Base-by-base conservation (phyloP, 1,140 invertebrate species). In the Drosophila kikkawai region DNA sequence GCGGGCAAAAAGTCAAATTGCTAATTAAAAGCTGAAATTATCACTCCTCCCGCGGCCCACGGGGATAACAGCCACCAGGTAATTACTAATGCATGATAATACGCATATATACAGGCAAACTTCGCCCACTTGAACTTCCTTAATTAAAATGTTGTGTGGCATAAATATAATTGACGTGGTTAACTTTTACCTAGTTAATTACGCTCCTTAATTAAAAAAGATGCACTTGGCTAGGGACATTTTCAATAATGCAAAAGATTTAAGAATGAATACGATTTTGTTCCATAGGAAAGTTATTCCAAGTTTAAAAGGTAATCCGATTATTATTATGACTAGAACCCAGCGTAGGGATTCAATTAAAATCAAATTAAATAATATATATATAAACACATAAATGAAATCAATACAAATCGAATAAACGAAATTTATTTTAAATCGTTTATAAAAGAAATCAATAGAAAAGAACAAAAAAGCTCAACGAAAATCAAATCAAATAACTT, bases 1-100 rank as follows among this genome's bases (percentile, higher is more conserved):
- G 44, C 76, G 63, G 55, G 64, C 58, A 66, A 47, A 79, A 75
- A 82, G 66, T 82, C 75, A 83, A 84, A 77, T 75, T 78, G 53
- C 75, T 86, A 85, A 85, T 86, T 82, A 85, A 86, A 86, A 68
- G 61, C 74, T 57, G 41, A 29, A 81, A 66, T 50, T 56, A 65
- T 50, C 45, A 34, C 74, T 41, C 53, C 69, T 32, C 37, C 41
- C 26, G 13, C 41, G 22, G 3, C 53, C 36, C 55, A 19, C 42
- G 56, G 56, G 51, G 75, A 64, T 59, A 71, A 48, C 44, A 47
- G 37, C 66, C 51, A 41, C 26, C 22, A 76, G 58, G 41, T 85
- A 86, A 82, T 85, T 85, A 82, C 61, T 60, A 64, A 82, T 77
- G 51, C 63, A 73, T 74, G 60, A 61, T 61, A 47, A 50, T 44